Percentiles rank a stretch among this genome's conserved stretches.
Evolutionary conservation across 2,113 vertebrate species (phyloP).

Genomic region (Pachyramphus minor): DNA sequence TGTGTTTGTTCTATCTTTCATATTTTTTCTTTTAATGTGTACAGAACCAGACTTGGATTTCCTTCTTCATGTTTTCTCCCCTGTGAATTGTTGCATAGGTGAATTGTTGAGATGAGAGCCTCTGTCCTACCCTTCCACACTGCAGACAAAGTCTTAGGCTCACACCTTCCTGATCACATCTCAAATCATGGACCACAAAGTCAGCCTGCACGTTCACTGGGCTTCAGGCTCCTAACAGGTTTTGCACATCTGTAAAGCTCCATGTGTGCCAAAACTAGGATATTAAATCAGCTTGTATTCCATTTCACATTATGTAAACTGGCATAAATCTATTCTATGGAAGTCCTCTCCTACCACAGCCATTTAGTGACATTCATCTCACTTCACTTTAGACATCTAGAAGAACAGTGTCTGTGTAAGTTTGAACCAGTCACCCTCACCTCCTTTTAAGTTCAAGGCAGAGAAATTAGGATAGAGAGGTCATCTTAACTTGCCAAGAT

Average conservation of each 20-base stretch:
- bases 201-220: neutral
- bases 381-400: neutral
- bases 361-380: neutral
- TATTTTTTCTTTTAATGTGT: neutral
- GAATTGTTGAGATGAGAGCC: accelerated
- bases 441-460: neutral
- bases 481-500: neutral
- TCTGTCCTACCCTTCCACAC: neutral
- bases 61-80: neutral
- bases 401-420: neutral
- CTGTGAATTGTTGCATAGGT: neutral
- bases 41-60: neutral
- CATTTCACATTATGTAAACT: neutral
- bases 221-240: neutral
- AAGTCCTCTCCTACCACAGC: neutral
- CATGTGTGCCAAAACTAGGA: neutral
- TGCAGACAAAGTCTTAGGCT: neutral
- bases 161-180: neutral
- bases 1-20: neutral
- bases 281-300: neutral
- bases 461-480: neutral
- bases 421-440: neutral
- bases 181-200: neutral
- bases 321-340: neutral
- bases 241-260: neutral